Evolutionary conservation across 2,113 vertebrate genomes (phyloP).

Genomic region (Symphodus melops): DNA sequence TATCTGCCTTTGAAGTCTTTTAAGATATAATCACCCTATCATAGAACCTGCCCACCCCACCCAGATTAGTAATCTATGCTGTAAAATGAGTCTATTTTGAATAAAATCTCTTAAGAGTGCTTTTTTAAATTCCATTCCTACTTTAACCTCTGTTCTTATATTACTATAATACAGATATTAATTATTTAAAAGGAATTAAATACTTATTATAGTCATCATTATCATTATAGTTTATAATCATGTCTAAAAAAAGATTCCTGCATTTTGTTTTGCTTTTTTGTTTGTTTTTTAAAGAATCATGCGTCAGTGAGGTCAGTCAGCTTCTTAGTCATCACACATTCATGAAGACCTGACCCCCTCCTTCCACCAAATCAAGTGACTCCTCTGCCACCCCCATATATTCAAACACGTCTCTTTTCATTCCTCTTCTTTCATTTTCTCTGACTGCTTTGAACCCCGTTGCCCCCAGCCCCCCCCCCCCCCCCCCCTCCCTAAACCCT

Average conservation of each 20-base stretch:
- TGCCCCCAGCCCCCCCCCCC: neutral
- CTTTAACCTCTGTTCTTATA: no score
- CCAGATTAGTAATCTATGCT: neutral
- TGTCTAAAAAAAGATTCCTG: neutral
- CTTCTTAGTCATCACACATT: slow-evolving; percentile 36
- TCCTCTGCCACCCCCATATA: neutral
- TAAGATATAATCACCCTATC: neutral
- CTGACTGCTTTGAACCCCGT: slow-evolving; percentile 32
- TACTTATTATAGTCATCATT: no score
- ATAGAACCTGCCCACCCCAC: neutral
- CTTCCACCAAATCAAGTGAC: slow-evolving; percentile 14
- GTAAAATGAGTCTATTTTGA: no score
- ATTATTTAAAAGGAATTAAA: no score
- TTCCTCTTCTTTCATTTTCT: slow-evolving; percentile 25
- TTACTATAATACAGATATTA: no score
- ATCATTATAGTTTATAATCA: neutral
- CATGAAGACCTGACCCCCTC: slow-evolving; percentile 9
- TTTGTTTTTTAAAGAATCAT: neutral
- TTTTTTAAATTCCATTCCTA: no score
- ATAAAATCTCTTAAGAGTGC: no score
- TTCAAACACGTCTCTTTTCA: slow-evolving; percentile 37
- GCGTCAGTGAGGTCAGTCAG: slow-evolving; percentile 15
- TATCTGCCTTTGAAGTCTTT: neutral
- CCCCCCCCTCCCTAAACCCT: neutral
- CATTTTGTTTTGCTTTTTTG: neutral